A percentile compares a stretch with the other conserved stretches of the same genome.
phyloP scores from a whole-genome alignment of 2,888 invertebrate genomes.

The Thecocarcelia acutangulata region DNA sequence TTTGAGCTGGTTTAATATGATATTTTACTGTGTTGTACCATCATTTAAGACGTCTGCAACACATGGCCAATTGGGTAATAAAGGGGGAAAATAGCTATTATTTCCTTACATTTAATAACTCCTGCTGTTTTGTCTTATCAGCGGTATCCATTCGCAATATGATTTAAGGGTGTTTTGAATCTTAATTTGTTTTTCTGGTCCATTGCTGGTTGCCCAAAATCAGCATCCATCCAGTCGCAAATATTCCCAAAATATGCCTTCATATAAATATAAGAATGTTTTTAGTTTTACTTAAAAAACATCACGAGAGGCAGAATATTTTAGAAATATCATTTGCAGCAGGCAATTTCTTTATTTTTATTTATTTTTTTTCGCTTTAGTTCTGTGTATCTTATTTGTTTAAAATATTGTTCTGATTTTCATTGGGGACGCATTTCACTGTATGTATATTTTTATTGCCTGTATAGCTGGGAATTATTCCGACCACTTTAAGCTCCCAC shows the following conservation, averaged over 20 bases:
- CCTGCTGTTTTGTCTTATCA: neutral
- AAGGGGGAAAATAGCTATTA: too few relatives aligned
- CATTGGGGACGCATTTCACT: slow-evolving; percentile 37
- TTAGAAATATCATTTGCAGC: slow-evolving; percentile 37
- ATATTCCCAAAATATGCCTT: slow-evolving; percentile 13
- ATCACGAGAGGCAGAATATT: slow-evolving; percentile 1
- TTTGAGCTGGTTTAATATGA: too few relatives aligned
- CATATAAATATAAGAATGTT: slow-evolving; percentile 24
- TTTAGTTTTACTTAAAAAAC: neutral
- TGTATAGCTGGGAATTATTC: slow-evolving; percentile 53
- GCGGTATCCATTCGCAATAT: neutral
- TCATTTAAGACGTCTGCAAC: too few relatives aligned
- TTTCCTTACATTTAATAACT: too few relatives aligned
- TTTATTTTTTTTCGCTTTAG: slow-evolving; percentile 29
- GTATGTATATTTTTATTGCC: slow-evolving; percentile 35
- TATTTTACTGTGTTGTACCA: too few relatives aligned
- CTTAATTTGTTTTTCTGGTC: slow-evolving; percentile 37
- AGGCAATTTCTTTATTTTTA: too few relatives aligned
- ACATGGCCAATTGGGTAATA: too few relatives aligned
- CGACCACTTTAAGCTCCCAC: slow-evolving; percentile 69
- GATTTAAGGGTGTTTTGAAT: slow-evolving; percentile 11
- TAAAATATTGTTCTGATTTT: neutral
- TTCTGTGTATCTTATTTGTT: neutral
- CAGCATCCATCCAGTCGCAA: neutral
- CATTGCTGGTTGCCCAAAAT: slow-evolving; percentile 24